Conservation (phyloP, 1,140 invertebrate genomes). For the Hycleus cichorii region DNA sequence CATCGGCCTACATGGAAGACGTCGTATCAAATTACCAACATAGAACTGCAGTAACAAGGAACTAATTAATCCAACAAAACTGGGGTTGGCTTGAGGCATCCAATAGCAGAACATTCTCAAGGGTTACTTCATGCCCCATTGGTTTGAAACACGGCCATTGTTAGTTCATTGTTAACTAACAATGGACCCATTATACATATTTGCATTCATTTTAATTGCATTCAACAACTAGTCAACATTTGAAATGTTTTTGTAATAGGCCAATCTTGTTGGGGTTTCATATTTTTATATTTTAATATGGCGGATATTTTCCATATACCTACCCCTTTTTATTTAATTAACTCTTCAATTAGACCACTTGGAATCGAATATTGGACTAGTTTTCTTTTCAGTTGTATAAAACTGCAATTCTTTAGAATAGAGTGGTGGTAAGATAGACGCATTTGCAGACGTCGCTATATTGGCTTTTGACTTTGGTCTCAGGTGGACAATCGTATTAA, state of each 20-base stretch:
- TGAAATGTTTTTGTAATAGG: too few species aligned
- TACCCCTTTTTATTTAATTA: too few species aligned
- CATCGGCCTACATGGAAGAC: too few species aligned
- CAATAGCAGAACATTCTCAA: constrained; percentile 28
- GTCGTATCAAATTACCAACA: too few species aligned
- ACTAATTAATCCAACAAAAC: constrained; percentile 30
- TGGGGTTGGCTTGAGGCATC: constrained; percentile 31
- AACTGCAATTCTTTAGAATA: too few species aligned
- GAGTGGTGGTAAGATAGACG: too few species aligned
- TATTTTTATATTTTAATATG: too few species aligned
- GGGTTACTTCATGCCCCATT: constrained; percentile 34
- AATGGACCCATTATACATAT: constrained; percentile 27
- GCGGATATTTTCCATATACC: too few species aligned
- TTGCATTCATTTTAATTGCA: constrained; percentile 31
- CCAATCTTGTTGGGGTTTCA: too few species aligned
- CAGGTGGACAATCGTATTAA: constrained; percentile 29
- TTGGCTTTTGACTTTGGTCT: constrained; percentile 29
- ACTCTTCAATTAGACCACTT: too few species aligned
- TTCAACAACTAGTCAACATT: constrained; percentile 32
- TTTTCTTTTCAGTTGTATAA: too few species aligned
- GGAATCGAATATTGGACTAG: too few species aligned
- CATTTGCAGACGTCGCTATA: constrained; percentile 4
- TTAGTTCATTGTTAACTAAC: constrained; percentile 18
- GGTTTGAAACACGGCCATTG: constrained; percentile 33
- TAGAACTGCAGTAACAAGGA: constrained; percentile 15